These are phyloP conservation scores for Corvus moneduloides DNA, from an alignment of 2,113 vertebrate species.

Conservation along the genomic window DNA sequence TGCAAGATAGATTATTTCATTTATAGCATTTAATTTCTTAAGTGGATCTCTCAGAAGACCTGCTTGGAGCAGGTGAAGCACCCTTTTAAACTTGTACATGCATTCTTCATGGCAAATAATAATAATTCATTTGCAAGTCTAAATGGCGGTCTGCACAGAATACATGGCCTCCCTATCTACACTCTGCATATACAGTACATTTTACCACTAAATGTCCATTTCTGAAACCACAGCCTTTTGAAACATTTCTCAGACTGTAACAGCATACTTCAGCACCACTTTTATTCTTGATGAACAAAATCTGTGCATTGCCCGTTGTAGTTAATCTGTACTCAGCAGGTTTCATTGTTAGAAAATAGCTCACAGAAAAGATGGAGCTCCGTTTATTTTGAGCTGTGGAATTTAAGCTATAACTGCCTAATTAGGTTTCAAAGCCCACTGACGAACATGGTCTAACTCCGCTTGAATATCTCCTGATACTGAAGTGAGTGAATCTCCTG, in stretches of 20 bases:
- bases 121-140: not conserved
- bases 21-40: not conserved
- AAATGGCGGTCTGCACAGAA: not conserved
- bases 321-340: slow-evolving; percentile 42
- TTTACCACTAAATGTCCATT: not conserved
- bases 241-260: slow-evolving; percentile 18
- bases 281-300: slow-evolving; percentile 40
- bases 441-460: not conserved
- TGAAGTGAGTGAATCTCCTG: too few species aligned
- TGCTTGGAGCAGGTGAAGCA: not conserved
- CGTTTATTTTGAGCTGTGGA: slow-evolving; percentile 31
- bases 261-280: slow-evolving; percentile 1
- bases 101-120: not conserved
- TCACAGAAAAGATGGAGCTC: slow-evolving; percentile 44
- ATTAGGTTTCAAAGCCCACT: slow-evolving; percentile 59
- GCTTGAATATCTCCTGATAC: not conserved
- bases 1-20: not conserved
- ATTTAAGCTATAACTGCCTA: slow-evolving; percentile 43
- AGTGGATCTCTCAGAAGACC: not conserved
- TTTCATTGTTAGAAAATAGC: slow-evolving; percentile 64
- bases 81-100: not conserved
- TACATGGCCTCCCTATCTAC: not conserved
- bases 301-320: not conserved
- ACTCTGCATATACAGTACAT: not conserved
- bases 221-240: not conserved